phyloP scores from a whole-genome alignment of 1,140 invertebrate genomes.

The Belonocnema kinseyi region DNA sequence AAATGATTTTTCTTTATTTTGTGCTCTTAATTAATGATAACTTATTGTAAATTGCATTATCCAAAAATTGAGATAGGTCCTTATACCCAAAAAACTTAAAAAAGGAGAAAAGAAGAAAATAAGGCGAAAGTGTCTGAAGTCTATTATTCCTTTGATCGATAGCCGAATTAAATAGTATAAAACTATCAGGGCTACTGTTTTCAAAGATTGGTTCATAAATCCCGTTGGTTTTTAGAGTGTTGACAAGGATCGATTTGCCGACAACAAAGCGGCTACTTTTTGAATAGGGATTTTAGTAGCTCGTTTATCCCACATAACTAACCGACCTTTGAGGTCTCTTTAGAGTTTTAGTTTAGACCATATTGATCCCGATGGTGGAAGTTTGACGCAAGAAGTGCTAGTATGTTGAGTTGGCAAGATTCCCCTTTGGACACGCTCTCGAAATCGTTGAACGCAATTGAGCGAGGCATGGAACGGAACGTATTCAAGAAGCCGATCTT shows the following conservation, averaged over 20 bases:
- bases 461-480: constrained; percentile 18
- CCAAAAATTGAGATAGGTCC: no score
- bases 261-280: constrained; percentile 13
- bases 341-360: neutral
- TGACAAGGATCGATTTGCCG: constrained; percentile 26
- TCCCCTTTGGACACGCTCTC: constrained; percentile 17
- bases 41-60: no score
- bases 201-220: constrained; percentile 3
- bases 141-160: no score
- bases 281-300: neutral
- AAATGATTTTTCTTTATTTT: no score
- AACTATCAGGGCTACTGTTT: neutral
- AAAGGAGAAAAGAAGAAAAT: no score
- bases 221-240: constrained; percentile 3
- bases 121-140: no score
- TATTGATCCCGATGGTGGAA: constrained; percentile 23
- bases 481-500: constrained; percentile 14
- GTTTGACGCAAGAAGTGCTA: constrained; percentile 20
- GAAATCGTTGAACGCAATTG: constrained; percentile 18
- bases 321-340: neutral
- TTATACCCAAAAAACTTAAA: no score
- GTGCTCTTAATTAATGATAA: no score
- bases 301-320: constrained; percentile 16
- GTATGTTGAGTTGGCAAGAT: constrained; percentile 21
- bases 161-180: no score